phyloP scores from a whole-genome alignment of 2,888 invertebrate genomes.

The Cylindroiulus punctatus region DNA sequence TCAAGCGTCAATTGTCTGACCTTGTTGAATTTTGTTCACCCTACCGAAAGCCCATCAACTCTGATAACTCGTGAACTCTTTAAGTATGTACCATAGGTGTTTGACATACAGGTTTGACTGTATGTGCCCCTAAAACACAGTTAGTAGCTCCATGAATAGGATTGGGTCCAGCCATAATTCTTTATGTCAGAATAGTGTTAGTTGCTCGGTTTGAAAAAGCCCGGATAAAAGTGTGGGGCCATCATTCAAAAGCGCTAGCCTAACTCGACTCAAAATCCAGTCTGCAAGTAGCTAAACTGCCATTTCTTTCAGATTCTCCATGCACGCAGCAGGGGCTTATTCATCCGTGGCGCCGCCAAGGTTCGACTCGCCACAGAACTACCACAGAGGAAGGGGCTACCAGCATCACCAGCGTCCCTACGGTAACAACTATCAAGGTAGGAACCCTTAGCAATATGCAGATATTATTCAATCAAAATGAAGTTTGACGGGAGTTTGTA shows the following conservation, averaged over 20 bases:
- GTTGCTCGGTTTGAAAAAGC: no score
- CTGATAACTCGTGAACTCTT: no score
- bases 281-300: background rate
- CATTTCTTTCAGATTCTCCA: slow-evolving; percentile 28
- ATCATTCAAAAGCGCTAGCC: background rate
- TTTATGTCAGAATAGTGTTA: no score
- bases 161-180: no score
- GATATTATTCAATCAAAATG: background rate
- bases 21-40: no score
- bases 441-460: background rate
- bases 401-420: background rate
- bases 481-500: background rate
- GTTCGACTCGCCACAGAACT: background rate
- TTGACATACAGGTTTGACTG: no score
- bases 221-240: no score
- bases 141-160: no score
- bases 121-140: no score
- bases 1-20: no score
- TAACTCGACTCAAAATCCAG: background rate
- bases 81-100: no score
- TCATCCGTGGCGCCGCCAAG: background rate
- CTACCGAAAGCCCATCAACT: no score
- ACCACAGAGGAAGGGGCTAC: slow-evolving; percentile 22
- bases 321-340: background rate
- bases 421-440: slow-evolving; percentile 8